Base-by-base conservation (phyloP, 2,888 invertebrate genomes). In the Monochamus alternatus region DNA sequence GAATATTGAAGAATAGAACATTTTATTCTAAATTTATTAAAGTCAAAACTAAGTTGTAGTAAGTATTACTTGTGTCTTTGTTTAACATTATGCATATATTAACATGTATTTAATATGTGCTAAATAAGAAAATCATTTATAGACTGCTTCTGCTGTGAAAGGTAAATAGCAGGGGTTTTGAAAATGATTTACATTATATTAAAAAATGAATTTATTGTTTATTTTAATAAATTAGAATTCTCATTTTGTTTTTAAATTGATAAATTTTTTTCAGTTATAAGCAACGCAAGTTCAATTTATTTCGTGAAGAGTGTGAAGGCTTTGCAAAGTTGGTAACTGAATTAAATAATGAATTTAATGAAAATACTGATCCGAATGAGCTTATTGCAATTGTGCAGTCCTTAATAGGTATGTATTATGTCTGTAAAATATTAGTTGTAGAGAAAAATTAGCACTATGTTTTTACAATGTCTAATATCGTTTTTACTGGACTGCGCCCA, bases 231-330 rank as follows among this genome's bases (percentile, higher is more conserved):
- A 47, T 3, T 12, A 47, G 3, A 22, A 55, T 7, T 14, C 14
- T 55, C 4, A 5, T 14, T 3, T 7, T 14, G 1, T 55, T 55
- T 55, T 7, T 14, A 5, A n/a, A 74, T 58, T 75, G 63, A 14
- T 68, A 38, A 22, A 1, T 38, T 38, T 80, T 76, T 92, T 93
- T 78, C 89, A 99, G 99, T 89, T 99, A 99, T 89, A 99, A 99
- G 89, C 99, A 99, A 89, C 94, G 98, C 84, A 99, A 99, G 87
- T 99, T 98, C 89, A 99, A 99, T 91, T 91, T 99, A 84, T 95
- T 99, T 87, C 93, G 99, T 72, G 99, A 99, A 90, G 99, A 99
- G 90, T 98, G 96, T 90, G 99, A 99, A 91, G 99, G 99, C 5
- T 99, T 98, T 90, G 96, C 99, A 2, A 99, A 99, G 89, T 91